These are phyloP conservation scores for Helicoverpa assulta DNA, from an alignment of 2,888 invertebrate genomes.

Conservation along the genomic window DNA sequence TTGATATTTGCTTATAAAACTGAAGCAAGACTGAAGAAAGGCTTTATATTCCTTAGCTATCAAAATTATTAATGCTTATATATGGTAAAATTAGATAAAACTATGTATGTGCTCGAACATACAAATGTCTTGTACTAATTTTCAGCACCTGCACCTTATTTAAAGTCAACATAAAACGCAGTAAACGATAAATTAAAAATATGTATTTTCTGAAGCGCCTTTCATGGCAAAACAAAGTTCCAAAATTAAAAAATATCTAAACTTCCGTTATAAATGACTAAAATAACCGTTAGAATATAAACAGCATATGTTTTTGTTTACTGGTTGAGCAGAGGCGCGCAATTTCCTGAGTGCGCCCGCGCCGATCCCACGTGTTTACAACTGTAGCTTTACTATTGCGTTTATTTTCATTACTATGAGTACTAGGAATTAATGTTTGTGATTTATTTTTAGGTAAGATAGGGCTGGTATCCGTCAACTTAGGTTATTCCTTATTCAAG, in stretches of 20 bases:
- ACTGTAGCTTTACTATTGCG: slow-evolving; percentile 32
- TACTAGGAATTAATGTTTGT: slow-evolving; percentile 32
- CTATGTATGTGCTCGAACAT: no score
- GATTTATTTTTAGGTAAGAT: slow-evolving; percentile 36
- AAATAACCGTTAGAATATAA: slow-evolving; percentile 33
- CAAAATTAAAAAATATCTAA: neutral
- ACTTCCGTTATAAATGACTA: slow-evolving; percentile 22
- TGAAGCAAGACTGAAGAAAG: neutral
- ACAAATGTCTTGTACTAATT: no score
- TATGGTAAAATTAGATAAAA: no score
- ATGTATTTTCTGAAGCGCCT: no score
- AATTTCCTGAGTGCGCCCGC: slow-evolving; percentile 37
- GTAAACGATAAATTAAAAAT: no score
- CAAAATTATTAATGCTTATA: no score
- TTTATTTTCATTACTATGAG: slow-evolving; percentile 14
- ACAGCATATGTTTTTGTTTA: slow-evolving; percentile 43
- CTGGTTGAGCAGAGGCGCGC: slow-evolving; percentile 36
- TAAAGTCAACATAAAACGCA: no score
- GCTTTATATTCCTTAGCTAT: no score
- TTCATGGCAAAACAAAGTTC: neutral
- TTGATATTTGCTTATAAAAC: neutral
- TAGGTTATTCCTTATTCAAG: no score
- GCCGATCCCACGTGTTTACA: slow-evolving; percentile 40
- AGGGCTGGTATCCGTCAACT: no score
- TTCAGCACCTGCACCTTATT: no score